Conservation (phyloP, 2,888 invertebrate genomes). For the Torymus auratus region DNA sequence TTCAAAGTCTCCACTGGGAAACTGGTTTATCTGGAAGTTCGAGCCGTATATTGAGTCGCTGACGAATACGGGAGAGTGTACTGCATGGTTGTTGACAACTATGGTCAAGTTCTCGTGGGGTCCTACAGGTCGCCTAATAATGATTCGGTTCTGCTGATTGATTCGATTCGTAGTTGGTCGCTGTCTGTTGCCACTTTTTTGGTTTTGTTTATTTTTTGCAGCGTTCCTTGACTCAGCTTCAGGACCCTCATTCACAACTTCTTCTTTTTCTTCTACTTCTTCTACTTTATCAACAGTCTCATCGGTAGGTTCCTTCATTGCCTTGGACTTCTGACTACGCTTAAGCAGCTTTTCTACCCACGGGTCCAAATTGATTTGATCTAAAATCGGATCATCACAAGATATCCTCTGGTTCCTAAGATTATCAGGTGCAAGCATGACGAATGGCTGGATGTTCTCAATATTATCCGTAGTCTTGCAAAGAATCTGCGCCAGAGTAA, state of each 20-base stretch:
- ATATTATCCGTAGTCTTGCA: conserved; percentile 83
- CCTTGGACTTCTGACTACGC: neutral
- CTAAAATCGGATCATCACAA: conserved; percentile 78
- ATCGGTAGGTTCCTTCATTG: neutral
- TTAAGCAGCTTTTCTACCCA: conserved; percentile 79
- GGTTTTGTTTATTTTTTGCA: neutral
- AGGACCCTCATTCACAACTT: neutral
- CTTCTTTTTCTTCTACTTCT: neutral
- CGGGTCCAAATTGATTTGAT: conserved; percentile 80
- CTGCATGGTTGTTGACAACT: conserved; percentile 71
- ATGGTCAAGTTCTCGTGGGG: conserved; percentile 70
- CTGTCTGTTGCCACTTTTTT: conserved; percentile 22
- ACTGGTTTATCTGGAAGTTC: conserved; percentile 27
- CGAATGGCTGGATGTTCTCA: conserved; percentile 84
- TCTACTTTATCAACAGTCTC: neutral
- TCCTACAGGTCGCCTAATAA: conserved; percentile 67
- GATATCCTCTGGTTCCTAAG: conserved; percentile 80
- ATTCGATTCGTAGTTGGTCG: conserved; percentile 67
- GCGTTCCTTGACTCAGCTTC: too few species aligned
- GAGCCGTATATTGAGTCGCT: conserved; percentile 69
- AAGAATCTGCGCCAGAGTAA: conserved; percentile 85
- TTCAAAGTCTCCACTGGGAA: neutral
- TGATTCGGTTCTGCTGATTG: conserved; percentile 69
- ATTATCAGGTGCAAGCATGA: conserved; percentile 81
- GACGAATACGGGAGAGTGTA: conserved; percentile 70